phyloP scores from a whole-genome alignment of 2,113 vertebrate genomes.

The Arizona elegans region DNA sequence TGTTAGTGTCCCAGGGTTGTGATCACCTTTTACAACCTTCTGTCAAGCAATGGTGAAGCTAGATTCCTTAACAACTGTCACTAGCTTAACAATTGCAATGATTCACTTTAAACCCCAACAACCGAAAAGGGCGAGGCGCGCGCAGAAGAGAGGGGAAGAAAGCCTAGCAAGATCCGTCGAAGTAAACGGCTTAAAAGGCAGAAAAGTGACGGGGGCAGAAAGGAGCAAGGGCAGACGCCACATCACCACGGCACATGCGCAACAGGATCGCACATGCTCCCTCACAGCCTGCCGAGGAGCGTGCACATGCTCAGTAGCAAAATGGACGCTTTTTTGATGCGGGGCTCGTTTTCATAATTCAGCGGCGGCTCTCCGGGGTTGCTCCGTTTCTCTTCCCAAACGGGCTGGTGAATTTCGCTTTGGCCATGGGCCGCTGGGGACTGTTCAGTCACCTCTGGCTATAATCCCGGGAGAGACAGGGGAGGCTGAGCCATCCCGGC shows the following conservation, averaged over 20 bases:
- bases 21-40: background rate
- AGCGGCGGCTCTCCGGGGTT: background rate
- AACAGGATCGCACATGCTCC: constrained; percentile 36
- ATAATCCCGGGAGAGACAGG: background rate
- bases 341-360: background rate
- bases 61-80: background rate
- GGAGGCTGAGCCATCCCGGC: background rate
- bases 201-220: background rate
- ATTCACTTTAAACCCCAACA: background rate
- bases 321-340: constrained; percentile 30
- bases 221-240: background rate
- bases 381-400: background rate
- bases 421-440: background rate
- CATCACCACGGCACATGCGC: constrained; percentile 22
- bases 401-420: background rate
- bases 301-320: constrained; percentile 56
- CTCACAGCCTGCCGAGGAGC: background rate
- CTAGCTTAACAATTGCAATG: background rate
- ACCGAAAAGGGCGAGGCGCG: background rate
- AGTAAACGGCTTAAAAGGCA: background rate
- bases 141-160: no score
- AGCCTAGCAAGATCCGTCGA: background rate
- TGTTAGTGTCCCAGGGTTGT: background rate
- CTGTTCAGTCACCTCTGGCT: background rate
- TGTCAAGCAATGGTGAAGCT: background rate